phyloP scores from a whole-genome alignment of 2,113 vertebrate genomes.

The Pyrgilauda ruficollis region DNA sequence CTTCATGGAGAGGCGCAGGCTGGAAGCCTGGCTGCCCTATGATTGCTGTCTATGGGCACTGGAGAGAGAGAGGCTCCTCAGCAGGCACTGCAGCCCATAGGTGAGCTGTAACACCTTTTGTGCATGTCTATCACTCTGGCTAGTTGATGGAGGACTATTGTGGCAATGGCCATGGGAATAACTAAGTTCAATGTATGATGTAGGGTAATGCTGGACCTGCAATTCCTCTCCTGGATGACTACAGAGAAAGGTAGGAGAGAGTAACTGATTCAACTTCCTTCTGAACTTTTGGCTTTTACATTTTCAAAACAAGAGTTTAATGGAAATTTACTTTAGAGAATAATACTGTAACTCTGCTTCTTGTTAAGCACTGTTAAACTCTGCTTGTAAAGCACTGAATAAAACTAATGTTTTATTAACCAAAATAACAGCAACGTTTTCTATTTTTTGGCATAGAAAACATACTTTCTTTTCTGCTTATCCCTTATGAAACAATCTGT shows the following conservation, averaged over 20 bases:
- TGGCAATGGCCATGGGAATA: neutral
- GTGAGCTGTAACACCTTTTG: neutral
- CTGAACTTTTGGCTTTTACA: neutral
- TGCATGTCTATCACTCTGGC: neutral
- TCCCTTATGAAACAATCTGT: neutral
- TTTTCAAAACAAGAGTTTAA: neutral
- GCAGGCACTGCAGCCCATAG: neutral
- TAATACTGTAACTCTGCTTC: neutral
- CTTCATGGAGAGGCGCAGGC: neutral
- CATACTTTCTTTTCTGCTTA: neutral
- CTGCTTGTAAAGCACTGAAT: neutral
- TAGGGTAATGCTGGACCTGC: neutral
- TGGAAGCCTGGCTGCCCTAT: neutral
- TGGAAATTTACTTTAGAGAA: neutral
- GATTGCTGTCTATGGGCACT: neutral
- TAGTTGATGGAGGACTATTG: neutral
- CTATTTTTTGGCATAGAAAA: neutral
- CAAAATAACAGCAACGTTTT: neutral
- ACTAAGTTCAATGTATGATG: neutral
- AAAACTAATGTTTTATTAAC: neutral
- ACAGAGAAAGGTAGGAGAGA: neutral
- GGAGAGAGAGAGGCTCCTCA: neutral
- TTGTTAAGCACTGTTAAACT: neutral
- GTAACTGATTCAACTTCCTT: neutral
- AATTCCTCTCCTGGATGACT: neutral